These are phyloP conservation scores for Plutella xylostella DNA, from an alignment of 2,888 invertebrate genomes.

Conservation along the genomic window DNA sequence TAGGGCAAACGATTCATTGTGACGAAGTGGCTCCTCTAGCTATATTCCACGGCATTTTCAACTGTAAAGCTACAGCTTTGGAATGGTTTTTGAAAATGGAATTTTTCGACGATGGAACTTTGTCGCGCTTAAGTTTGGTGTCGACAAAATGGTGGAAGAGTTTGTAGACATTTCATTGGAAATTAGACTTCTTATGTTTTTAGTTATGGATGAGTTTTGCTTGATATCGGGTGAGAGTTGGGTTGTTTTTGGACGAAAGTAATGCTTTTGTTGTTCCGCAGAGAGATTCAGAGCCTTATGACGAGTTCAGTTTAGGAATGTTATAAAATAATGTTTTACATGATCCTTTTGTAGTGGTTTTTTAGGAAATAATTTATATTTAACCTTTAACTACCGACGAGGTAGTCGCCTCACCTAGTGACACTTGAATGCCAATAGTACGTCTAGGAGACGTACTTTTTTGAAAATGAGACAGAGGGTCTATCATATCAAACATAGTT, in stretches of 20 bases:
- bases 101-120: constrained; percentile 24
- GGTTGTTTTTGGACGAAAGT: constrained; percentile 21
- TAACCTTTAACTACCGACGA: too few species aligned
- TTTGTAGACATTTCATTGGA: constrained; percentile 13
- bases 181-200: constrained; percentile 12
- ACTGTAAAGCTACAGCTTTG: constrained; percentile 3
- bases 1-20: constrained; percentile 45
- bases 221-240: constrained; percentile 17
- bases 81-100: constrained; percentile 16
- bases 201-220: constrained; percentile 22
- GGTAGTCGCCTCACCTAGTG: too few species aligned
- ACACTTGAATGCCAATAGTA: too few species aligned
- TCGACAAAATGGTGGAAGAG: constrained; percentile 29
- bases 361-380: too few species aligned
- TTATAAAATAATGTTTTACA: constrained; percentile 62
- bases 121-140: constrained; percentile 25
- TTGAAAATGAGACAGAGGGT: too few species aligned
- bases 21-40: constrained; percentile 25
- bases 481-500: too few species aligned
- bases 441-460: too few species aligned
- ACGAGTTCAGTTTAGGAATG: constrained; percentile 45
- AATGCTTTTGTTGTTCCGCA: constrained; percentile 34
- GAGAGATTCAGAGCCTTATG: constrained; percentile 64
- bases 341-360: constrained; percentile 32
- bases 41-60: constrained; percentile 14